Evolutionary conservation across 2,113 vertebrate species (phyloP), one percentile per base, ranked within the genome.

Genomic region (Corvus hawaiiensis): DNA sequence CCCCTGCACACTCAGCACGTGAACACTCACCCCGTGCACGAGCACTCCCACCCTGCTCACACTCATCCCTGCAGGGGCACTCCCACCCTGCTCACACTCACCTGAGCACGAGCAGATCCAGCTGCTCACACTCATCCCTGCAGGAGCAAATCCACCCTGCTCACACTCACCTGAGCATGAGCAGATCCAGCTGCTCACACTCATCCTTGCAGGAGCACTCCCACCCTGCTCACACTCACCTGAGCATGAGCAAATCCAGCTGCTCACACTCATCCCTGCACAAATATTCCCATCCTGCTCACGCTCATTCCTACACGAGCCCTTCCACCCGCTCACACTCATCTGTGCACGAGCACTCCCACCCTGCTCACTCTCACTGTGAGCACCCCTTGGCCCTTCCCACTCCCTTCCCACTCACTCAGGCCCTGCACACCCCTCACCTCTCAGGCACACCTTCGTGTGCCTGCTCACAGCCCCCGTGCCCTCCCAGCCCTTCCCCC

Each of bases 1-100:
- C 67, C 49, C 1, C 2, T 73, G 44, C 44, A 83, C 16, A 0
- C 63, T 44, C 22, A 35, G 39, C 28, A 11, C 0, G 0, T 4
- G n/a, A 37, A 10, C 30, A 2, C 52, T 75, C 11, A 64, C 1
- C 48, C 15, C 24, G 0, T 24, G 48, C 35, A 43, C 0, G 3
- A 43, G 18, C 23, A 26, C 46, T 20, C 3, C 39, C 19, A 23
- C 8, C 28, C 27, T 33, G 73, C 27, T 52, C 48, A 46, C 52
- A 19, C 28, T 54, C 52, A 54, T 18, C 16, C 51, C 27, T 27
- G 8, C 3, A 51, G 4, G 49, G 10, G 49, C 15, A 16, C 2
- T 28, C 10, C 11, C 44, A n/a, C 46, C 5, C 52, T 32, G 18
- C 54, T 55, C 52, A 32, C 28, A 54, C 54, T 20, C 18, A 44